Evolutionary conservation across 2,113 vertebrate species (phyloP), one percentile per base, ranked within the genome.

Genomic region (Ptilorrhoa leucosticta): DNA sequence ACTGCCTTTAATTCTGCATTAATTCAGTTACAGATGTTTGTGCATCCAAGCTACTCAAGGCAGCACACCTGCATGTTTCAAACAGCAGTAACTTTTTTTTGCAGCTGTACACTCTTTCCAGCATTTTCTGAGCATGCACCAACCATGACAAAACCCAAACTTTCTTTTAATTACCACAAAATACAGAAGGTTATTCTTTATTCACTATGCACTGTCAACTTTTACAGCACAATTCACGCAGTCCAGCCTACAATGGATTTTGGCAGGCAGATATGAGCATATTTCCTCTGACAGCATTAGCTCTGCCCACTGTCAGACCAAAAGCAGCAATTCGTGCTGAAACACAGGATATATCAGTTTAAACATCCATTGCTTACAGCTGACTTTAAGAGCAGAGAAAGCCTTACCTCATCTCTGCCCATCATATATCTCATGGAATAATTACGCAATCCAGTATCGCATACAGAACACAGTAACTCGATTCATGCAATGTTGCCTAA

Each of bases 141-240:
- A 1, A n/a, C 5, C 17, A 50, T 1, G 2, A 4, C 27, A 75
- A 23, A 78, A 48, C 1, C 4, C 5, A 48, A 20, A 5, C 2
- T n/a, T 54, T 28, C 11, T 37, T 48, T 50, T 1, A 27, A 50
- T 45, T 54, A 61, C 13, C 39, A 17, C 4, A 75, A 61, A 58
- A 44, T 3, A 53, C 10, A 65, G 2, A 22, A 63, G 60, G 15
- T n/a, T 50, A 16, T 7, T 56, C 30, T 54, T 33, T 30, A 54
- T 7, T 78, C 42, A 11, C 17, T 33, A 27, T 2, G 5, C 7
- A 33, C 2, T 42, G 8, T 4, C 19, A 31, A 5, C 35, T 66
- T 53, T 14, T 27, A 72, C 6, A 72, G 9, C 3, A 21, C n/a
- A 44, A 27, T 35, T 44, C 39, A n/a, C 82, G n/a, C 11, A 76